Percentiles rank a stretch among this genome's conserved stretches.
phyloP scores from a whole-genome alignment of 2,113 vertebrate genomes.

The Mormyrus iriodes region DNA sequence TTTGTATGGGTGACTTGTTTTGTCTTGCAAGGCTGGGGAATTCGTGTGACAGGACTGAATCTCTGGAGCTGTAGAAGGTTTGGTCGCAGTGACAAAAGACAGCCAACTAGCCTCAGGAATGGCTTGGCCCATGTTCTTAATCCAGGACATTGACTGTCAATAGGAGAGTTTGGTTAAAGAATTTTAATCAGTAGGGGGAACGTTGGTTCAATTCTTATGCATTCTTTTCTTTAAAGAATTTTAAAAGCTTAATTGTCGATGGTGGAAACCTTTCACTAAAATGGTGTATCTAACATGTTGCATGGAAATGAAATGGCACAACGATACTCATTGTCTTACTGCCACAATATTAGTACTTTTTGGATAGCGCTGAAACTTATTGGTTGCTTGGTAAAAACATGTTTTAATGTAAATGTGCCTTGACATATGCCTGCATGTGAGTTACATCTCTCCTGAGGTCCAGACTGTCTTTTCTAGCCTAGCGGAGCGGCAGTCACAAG shows the following conservation, averaged over 20 bases:
- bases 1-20: neutral
- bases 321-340: neutral
- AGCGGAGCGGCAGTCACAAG: neutral
- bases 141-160: neutral
- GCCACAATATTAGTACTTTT: neutral
- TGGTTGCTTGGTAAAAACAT: neutral
- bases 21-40: neutral
- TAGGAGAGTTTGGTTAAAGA: neutral
- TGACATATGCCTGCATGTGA: neutral
- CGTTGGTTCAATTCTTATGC: neutral
- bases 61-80: neutral
- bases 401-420: neutral
- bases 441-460: neutral
- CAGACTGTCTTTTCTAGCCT: constrained; percentile 2
- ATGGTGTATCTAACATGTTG: neutral
- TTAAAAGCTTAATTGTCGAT: neutral
- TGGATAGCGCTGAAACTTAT: neutral
- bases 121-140: neutral
- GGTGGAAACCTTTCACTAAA: neutral
- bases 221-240: neutral
- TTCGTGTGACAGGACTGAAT: neutral
- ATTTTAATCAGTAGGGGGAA: neutral
- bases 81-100: neutral
- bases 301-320: neutral
- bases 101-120: neutral